phyloP scores from a whole-genome alignment of 1,140 invertebrate genomes.

The Drosophila athabasca region DNA sequence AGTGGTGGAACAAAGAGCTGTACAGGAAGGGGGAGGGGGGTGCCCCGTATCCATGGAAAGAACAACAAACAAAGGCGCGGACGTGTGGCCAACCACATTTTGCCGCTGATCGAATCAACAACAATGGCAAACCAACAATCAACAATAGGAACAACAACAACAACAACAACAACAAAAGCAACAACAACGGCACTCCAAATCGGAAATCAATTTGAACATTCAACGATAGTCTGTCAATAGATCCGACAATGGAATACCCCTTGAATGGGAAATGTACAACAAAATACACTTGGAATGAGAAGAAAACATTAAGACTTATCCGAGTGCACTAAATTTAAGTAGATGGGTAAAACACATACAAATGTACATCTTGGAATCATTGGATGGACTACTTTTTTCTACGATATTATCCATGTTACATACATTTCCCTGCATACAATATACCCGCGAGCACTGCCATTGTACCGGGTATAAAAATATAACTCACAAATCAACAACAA shows the following conservation, averaged over 20 bases:
- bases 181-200: slow-evolving; percentile 56
- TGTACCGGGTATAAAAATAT: slow-evolving; percentile 39
- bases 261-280: too few species aligned
- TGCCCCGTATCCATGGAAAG: slow-evolving; percentile 5
- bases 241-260: too few species aligned
- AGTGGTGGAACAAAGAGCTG: slow-evolving; percentile 2
- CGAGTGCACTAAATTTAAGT: too few species aligned
- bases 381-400: too few species aligned
- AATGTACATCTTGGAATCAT: too few species aligned
- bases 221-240: slow-evolving; percentile 5
- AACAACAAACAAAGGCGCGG: slow-evolving; percentile 55
- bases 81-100: slow-evolving; percentile 67
- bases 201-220: slow-evolving; percentile 78
- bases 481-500: slow-evolving; percentile 56
- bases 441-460: too few species aligned
- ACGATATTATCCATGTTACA: too few species aligned
- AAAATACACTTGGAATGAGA: too few species aligned
- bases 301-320: too few species aligned
- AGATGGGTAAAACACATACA: too few species aligned
- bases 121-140: slow-evolving; percentile 34
- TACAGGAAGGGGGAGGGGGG: not conserved
- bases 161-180: slow-evolving; percentile 19
- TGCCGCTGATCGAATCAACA: slow-evolving; percentile 51
- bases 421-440: too few species aligned
- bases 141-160: slow-evolving; percentile 3